phyloP scores from a whole-genome alignment of 1,140 invertebrate species.

The Pseudomyrmex flavicornis region DNA sequence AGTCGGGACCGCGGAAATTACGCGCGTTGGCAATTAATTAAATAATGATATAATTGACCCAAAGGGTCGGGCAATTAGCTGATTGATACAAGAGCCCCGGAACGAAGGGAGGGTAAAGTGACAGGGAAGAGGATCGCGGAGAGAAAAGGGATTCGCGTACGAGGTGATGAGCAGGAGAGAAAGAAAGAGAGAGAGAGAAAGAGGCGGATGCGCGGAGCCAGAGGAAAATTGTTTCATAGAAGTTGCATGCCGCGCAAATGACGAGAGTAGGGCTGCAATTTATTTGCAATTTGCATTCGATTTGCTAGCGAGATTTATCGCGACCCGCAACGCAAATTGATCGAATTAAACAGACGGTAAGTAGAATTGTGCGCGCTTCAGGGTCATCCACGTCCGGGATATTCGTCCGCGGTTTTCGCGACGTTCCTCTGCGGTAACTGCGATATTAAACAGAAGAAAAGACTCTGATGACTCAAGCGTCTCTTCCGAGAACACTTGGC shows the following conservation, averaged over 20 bases:
- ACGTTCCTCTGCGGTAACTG: conserved; percentile 45
- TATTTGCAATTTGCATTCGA: conserved; percentile 79
- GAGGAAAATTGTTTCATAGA: conserved; percentile 75
- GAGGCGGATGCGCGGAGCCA: conserved; percentile 41
- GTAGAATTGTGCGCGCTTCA: conserved; percentile 42
- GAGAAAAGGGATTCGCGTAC: background rate
- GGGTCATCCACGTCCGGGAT: conserved; percentile 44
- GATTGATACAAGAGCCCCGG: conserved; percentile 72
- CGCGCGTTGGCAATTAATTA: conserved; percentile 73
- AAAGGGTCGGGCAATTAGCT: conserved; percentile 73
- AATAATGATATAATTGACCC: conserved; percentile 78
- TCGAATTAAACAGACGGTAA: conserved; percentile 69
- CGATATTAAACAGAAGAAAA: conserved; percentile 34
- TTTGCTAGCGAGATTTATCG: conserved; percentile 73
- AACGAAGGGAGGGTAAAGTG: conserved; percentile 24
- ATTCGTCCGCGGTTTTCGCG: conserved; percentile 50
- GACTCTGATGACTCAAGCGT: conserved; percentile 25
- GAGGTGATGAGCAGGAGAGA: background rate
- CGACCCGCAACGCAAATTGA: conserved; percentile 65
- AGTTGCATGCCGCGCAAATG: conserved; percentile 75
- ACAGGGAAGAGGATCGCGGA: background rate
- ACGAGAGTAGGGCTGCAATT: conserved; percentile 73
- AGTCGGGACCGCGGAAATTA: conserved; percentile 43
- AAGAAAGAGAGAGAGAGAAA: conserved; percentile 3
- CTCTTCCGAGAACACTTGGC: conserved; percentile 10